phyloP scores from a whole-genome alignment of 2,113 vertebrate species.

The Perognathus longimembris region DNA sequence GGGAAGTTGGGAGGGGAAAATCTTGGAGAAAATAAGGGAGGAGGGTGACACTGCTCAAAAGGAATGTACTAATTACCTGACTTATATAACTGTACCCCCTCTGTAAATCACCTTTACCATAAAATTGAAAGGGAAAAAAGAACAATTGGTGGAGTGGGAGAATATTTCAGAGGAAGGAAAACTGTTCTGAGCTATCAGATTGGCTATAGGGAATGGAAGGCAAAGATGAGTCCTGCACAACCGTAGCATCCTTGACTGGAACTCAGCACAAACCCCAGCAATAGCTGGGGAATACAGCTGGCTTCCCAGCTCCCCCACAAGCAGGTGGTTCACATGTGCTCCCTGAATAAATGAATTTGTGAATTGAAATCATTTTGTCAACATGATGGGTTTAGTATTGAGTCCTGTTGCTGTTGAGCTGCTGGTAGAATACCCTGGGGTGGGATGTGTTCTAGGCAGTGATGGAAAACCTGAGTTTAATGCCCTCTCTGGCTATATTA shows the following conservation, averaged over 20 bases:
- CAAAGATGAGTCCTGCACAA: background rate
- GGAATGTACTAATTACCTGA: no score
- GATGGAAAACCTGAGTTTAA: background rate
- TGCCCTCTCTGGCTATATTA: background rate
- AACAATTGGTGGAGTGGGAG: background rate
- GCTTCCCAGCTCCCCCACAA: background rate
- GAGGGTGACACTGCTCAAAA: no score
- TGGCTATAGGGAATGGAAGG: background rate
- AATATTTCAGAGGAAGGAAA: background rate
- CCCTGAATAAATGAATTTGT: background rate
- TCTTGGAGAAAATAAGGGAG: no score
- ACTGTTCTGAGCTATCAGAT: background rate
- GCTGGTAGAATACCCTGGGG: background rate
- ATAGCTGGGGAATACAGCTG: background rate
- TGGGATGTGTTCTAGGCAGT: background rate
- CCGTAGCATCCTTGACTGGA: background rate
- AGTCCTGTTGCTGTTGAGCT: background rate
- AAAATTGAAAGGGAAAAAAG: no score
- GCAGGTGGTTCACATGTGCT: background rate
- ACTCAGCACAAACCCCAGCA: background rate
- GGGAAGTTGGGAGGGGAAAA: no score
- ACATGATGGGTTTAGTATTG: background rate
- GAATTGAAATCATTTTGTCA: background rate
- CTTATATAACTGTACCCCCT: no score
- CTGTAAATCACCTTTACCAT: no score